phyloP scores from a whole-genome alignment of 2,797 vertebrate genomes.

The Chelmon rostratus region DNA sequence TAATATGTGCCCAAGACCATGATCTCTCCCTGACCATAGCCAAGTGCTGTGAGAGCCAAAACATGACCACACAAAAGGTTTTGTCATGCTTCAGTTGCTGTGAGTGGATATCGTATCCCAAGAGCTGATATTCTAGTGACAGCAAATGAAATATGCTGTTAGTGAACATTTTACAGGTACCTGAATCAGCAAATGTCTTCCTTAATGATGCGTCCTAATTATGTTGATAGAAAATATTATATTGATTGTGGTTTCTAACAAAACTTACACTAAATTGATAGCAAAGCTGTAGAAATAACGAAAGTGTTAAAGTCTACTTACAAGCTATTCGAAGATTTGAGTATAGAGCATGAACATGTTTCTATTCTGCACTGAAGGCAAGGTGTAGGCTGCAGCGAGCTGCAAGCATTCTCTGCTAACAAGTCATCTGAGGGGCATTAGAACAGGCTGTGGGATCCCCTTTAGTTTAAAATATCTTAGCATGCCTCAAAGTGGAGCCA shows the following conservation, averaged over 20 bases:
- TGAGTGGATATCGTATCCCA: too few species aligned
- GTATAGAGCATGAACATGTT: constrained; percentile 7
- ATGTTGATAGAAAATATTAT: not conserved
- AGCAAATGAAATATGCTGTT: not conserved
- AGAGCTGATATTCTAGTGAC: not conserved
- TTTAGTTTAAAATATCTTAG: constrained; percentile 36
- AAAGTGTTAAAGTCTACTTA: constrained; percentile 4
- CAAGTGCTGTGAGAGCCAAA: not conserved
- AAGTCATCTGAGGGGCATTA: constrained; percentile 23
- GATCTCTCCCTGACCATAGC: not conserved
- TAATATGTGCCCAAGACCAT: not conserved
- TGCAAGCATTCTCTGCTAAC: constrained; percentile 8
- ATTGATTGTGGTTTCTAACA: not conserved
- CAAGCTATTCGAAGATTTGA: not conserved
- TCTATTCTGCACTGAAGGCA: not conserved
- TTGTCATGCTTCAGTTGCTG: too few species aligned
- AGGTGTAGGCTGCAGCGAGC: not conserved
- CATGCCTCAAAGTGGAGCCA: constrained; percentile 28
- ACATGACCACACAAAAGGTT: not conserved
- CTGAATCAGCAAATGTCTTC: not conserved
- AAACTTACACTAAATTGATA: not conserved
- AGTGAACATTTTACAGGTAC: not conserved
- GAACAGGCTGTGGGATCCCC: not conserved
- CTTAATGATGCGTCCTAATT: not conserved
- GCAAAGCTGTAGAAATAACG: not conserved